These are phyloP conservation scores for Sarcophaga carnaria DNA, from an alignment of 2,888 invertebrate genomes.

Conservation along the genomic window DNA sequence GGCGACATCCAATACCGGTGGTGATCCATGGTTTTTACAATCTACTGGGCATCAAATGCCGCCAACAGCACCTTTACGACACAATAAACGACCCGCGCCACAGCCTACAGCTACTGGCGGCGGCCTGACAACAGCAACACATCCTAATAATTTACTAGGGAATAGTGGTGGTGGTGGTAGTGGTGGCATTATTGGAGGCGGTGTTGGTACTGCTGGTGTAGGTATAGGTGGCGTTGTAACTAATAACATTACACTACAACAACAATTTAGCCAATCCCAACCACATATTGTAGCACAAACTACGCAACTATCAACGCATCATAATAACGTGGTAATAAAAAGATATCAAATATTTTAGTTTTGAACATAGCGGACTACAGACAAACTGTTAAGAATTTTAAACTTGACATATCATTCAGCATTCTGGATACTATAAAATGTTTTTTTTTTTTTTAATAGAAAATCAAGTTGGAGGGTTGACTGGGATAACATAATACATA, in stretches of 20 bases:
- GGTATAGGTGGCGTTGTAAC: slow-evolving; percentile 53
- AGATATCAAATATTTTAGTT: background rate
- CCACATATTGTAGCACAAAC: slow-evolving; percentile 81
- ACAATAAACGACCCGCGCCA: slow-evolving; percentile 82
- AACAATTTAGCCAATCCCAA: slow-evolving; percentile 81
- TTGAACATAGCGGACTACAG: background rate
- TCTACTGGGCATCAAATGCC: slow-evolving; percentile 82
- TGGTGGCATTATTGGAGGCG: slow-evolving; percentile 45
- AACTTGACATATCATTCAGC: background rate
- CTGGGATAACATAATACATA: too few relatives aligned
- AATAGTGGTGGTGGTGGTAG: slow-evolving; percentile 68
- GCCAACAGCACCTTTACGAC: slow-evolving; percentile 82
- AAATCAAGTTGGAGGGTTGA: too few relatives aligned
- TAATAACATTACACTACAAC: slow-evolving; percentile 72
- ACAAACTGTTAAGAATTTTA: background rate
- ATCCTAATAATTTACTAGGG: slow-evolving; percentile 70
- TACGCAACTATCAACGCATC: slow-evolving; percentile 80
- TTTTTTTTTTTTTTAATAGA: too few relatives aligned
- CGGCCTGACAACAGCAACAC: slow-evolving; percentile 53
- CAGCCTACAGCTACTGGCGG: slow-evolving; percentile 75
- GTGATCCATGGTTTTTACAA: slow-evolving; percentile 82
- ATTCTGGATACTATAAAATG: too few relatives aligned
- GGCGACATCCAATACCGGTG: slow-evolving; percentile 77
- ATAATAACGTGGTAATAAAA: slow-evolving; percentile 77
- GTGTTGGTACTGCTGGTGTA: slow-evolving; percentile 53